These are phyloP conservation scores for Platynereis dumerilii DNA, from an alignment of 2,888 invertebrate genomes.

Conservation along the genomic window DNA sequence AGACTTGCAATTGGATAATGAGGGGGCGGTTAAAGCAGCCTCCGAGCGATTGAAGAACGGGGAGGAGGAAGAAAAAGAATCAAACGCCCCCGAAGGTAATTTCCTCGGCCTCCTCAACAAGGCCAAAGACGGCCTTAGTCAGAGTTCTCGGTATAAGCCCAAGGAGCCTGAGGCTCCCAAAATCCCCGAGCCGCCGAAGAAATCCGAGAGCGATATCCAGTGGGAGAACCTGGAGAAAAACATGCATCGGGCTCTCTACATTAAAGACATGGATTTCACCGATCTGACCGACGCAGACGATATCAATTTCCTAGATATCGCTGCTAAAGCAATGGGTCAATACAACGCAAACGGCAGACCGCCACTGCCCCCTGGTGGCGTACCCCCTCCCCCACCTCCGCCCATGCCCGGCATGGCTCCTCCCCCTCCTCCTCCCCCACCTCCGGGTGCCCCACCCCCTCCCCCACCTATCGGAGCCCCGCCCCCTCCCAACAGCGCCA, in stretches of 20 bases:
- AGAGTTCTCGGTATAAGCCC: conserved; percentile 71
- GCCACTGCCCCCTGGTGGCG: conserved; percentile 15
- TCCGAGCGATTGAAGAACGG: not conserved
- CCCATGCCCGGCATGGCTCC: conserved; percentile 42
- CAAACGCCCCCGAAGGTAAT: conserved; percentile 55
- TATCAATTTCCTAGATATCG: conserved; percentile 68
- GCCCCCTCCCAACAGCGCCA: conserved; percentile 44
- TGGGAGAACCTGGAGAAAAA: conserved; percentile 82
- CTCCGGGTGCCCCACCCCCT: conserved; percentile 41
- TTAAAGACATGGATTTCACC: conserved; percentile 95
- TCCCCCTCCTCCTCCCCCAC: conserved; percentile 48
- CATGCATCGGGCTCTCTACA: conserved; percentile 64
- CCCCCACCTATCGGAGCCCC: conserved; percentile 31
- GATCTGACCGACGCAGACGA: conserved; percentile 90
- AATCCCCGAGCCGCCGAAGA: conserved; percentile 20
- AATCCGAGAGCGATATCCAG: conserved; percentile 80
- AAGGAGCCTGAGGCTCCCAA: conserved; percentile 10
- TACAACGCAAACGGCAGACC: conserved; percentile 1
- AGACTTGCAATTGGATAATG: not conserved
- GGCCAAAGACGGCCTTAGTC: conserved; percentile 89
- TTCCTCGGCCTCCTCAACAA: conserved; percentile 90
- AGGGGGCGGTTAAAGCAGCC: not conserved
- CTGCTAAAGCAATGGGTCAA: conserved; percentile 54
- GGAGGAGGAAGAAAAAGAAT: not conserved
- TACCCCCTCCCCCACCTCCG: conserved; percentile 61